Evolutionary conservation across 2,888 invertebrate species (phyloP), one percentile per base, ranked within the genome.

Genomic region (Tridacna gigas): DNA sequence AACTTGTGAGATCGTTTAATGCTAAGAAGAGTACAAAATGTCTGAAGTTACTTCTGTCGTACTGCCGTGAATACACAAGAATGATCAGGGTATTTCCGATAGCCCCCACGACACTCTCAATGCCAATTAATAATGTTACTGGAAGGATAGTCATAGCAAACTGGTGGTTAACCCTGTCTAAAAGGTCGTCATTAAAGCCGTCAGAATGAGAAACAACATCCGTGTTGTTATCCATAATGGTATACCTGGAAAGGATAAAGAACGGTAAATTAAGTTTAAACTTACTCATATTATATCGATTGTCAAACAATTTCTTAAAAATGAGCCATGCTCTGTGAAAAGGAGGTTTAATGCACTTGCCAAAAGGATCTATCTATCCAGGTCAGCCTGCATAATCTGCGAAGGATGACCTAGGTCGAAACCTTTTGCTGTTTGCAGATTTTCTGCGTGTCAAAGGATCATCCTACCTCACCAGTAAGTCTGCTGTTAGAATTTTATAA

Each of bases 31-130:
- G 22, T 13, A 71, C 71, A 51, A 71, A 71, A n/a, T 71, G 26
- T 51, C 71, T n/a, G 71, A 71, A 71, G 51, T 71, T 71, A 51
- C 51, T 71, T 13, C 71, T 48, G 51, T 71, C 51, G 26, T 51
- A 47, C 5, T 51, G 71, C 15, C 51, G 48, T 7, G 26, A 25
- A 22, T 71, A 71, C 25, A 71, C 71, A 3, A 71, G 18, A 37
- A 71, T 71, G 22, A 71, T 51, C 13, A 71, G 26, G 13, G 45
- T 26, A 51, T 71, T 71, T 15, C 71, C 71, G 0, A 71, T 25
- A 18, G 51, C 22, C 15, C 71, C 71, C 11, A 71, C 51, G 12
- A 26, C 48, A n/a, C 71, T 71, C 25, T 26, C 51, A 15, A 26
- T 71, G 11, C 51, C 71, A 7, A 71, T 48, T 13, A 51, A 1